These are phyloP conservation scores for Neoascia interrupta DNA, from an alignment of 2,888 invertebrate genomes.

Conservation along the genomic window DNA sequence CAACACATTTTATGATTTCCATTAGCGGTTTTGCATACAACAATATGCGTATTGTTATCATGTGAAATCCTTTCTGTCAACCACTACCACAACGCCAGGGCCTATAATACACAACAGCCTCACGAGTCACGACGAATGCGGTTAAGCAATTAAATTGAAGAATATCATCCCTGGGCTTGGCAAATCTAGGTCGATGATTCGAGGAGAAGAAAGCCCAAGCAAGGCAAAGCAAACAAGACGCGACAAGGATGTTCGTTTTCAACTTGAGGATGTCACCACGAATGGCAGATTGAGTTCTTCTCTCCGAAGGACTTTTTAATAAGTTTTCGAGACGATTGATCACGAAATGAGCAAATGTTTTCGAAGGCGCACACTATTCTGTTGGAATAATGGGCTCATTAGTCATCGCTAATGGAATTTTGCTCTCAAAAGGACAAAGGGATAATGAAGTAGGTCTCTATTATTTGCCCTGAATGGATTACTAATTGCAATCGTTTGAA, in stretches of 20 bases:
- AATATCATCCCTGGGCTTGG: slow-evolving; percentile 60
- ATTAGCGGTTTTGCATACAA: slow-evolving; percentile 12
- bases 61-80: slow-evolving; percentile 29
- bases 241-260: slow-evolving; percentile 32
- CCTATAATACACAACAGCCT: not conserved
- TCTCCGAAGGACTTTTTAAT: slow-evolving; percentile 37
- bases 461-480: too few relatives aligned
- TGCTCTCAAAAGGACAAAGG: too few relatives aligned
- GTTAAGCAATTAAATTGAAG: slow-evolving; percentile 59
- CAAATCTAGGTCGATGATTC: slow-evolving; percentile 60
- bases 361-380: slow-evolving; percentile 16
- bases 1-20: slow-evolving; percentile 38
- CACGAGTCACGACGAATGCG: slow-evolving; percentile 33
- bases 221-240: slow-evolving; percentile 2
- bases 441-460: too few relatives aligned
- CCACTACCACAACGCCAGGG: not conserved
- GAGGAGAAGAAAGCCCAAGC: slow-evolving; percentile 33
- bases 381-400: too few relatives aligned
- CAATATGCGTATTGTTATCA: slow-evolving; percentile 21
- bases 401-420: too few relatives aligned
- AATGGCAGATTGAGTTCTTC: slow-evolving; percentile 37
- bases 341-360: slow-evolving; percentile 31
- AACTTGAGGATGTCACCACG: slow-evolving; percentile 37
- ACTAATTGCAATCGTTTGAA: too few relatives aligned
- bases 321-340: slow-evolving; percentile 35